Base-by-base conservation (phyloP, 2,113 vertebrate species). In the Martes martes region DNA sequence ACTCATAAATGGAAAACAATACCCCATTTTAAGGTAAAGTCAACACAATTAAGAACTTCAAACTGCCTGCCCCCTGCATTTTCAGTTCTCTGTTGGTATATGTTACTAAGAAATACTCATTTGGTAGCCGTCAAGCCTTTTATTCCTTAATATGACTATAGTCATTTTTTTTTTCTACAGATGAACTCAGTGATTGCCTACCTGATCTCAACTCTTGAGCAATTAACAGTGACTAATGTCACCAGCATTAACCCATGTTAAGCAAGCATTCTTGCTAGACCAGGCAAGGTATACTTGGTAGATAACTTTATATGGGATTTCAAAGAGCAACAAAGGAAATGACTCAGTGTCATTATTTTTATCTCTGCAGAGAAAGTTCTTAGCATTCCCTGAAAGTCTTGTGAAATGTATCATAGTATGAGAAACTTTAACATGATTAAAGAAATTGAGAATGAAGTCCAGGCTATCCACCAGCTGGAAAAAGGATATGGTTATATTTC, bases 231-330 rank as follows among this genome's bases (percentile, higher is more conserved):
- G 98, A 98, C 96, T 97, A 96, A 98, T 93, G 19, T 57, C 47
- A 18, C 57, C 74, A 96, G 87, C 47, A 83, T 85, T 65, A 89
- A 92, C 45, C 76, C 82, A 57, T 47, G 39, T 52, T 92, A 76
- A 80, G n/a, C 24, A 74, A 67, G 65, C 80, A 55, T 11, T 18
- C 52, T 96, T 67, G 28, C 45, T 36, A 84, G 76, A 47, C n/a
- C 69, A 89, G 93, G 89, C 92, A 94, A 98, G 93, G 92, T 96
- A 36, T 61, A 63, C 84, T 80, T 11, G 18, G 76, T 24, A 24
- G 88, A 91, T 95, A 84, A 90, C 98, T 98, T 96, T 97, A 97
- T 97, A 97, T 96, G 96, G 98, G 39, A 93, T 97, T 91, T 96
- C 45, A 69, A 92, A 96, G 52, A 91, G 59, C 73, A 95, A 95